These are phyloP conservation scores for Temnothorax ravouxi DNA, from an alignment of 2,888 invertebrate genomes.

Conservation along the genomic window DNA sequence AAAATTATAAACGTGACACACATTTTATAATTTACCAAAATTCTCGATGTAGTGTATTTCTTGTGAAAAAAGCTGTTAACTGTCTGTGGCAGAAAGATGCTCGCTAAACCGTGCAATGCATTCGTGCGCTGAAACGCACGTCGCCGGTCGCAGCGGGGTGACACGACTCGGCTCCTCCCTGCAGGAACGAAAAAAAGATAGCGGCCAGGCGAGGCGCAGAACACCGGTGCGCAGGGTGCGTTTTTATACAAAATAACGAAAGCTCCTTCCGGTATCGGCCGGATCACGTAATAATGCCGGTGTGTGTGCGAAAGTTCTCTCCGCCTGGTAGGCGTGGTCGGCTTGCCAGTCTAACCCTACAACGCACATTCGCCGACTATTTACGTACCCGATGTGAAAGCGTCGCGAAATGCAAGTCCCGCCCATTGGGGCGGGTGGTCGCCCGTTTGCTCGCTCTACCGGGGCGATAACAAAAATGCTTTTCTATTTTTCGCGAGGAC, in stretches of 20 bases:
- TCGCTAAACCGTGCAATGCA: background rate
- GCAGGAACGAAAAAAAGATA: slow-evolving; percentile 16
- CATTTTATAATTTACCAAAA: background rate
- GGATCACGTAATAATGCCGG: slow-evolving; percentile 40
- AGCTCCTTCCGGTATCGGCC: slow-evolving; percentile 51
- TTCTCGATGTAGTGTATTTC: background rate
- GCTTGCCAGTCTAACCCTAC: slow-evolving; percentile 55
- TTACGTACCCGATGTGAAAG: slow-evolving; percentile 54
- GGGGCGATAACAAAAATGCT: slow-evolving; percentile 30
- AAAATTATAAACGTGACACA: background rate
- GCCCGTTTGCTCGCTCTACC: slow-evolving; percentile 4
- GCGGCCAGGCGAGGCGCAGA: background rate
- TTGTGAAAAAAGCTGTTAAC: background rate
- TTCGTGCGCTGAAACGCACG: background rate
- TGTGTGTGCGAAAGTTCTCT: slow-evolving; percentile 50
- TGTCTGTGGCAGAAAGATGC: background rate
- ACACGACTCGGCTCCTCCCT: slow-evolving; percentile 31
- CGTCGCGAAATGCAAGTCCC: slow-evolving; percentile 69
- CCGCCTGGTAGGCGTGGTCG: slow-evolving; percentile 56
- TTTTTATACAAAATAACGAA: slow-evolving; percentile 56
- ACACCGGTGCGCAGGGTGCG: slow-evolving; percentile 27
- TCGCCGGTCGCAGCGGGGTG: background rate
- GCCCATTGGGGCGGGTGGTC: slow-evolving; percentile 58
- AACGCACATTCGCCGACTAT: slow-evolving; percentile 57
- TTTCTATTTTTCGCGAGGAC: slow-evolving; percentile 55